Evolutionary conservation across 2,888 invertebrate species (phyloP).

Genomic region (Aproaerema taeniolella): DNA sequence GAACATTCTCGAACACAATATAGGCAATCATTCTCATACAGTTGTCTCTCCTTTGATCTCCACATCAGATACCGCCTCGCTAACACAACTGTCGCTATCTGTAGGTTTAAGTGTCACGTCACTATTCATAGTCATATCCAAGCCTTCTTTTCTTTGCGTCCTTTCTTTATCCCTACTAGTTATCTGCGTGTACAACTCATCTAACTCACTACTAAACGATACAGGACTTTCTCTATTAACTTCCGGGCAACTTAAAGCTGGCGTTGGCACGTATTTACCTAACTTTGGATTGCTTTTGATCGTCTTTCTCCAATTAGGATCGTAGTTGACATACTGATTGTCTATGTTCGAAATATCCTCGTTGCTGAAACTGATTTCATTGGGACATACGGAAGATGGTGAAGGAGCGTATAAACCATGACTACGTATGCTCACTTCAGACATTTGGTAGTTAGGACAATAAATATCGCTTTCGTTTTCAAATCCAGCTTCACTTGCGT

Average conservation of each 20-base stretch:
- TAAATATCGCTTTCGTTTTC: slow-evolving; percentile 80
- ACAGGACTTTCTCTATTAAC: slow-evolving; percentile 65
- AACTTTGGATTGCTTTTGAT: slow-evolving; percentile 60
- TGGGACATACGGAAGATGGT: slow-evolving; percentile 71
- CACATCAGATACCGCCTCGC: slow-evolving; percentile 61
- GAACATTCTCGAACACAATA: no score
- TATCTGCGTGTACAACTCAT: slow-evolving; percentile 84
- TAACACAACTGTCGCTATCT: slow-evolving; percentile 70
- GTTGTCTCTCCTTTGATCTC: slow-evolving; percentile 60
- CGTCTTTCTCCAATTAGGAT: slow-evolving; percentile 72
- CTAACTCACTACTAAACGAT: slow-evolving; percentile 77
- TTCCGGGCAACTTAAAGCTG: slow-evolving; percentile 65
- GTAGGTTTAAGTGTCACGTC: slow-evolving; percentile 61
- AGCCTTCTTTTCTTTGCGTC: slow-evolving; percentile 40
- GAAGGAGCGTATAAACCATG: slow-evolving; percentile 81
- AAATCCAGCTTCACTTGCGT: slow-evolving; percentile 66
- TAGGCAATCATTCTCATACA: slow-evolving; percentile 35
- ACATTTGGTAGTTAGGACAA: slow-evolving; percentile 78
- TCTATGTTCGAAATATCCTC: slow-evolving; percentile 69
- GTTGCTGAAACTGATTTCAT: slow-evolving; percentile 69
- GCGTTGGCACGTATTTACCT: slow-evolving; percentile 61
- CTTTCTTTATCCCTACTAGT: slow-evolving; percentile 63
- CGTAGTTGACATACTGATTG: slow-evolving; percentile 76
- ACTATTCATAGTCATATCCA: slow-evolving; percentile 62
- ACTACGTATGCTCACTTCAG: slow-evolving; percentile 80